These are phyloP conservation scores for Ailuropoda melanoleuca DNA, from an alignment of 2,113 vertebrate genomes.

Conservation along the genomic window DNA sequence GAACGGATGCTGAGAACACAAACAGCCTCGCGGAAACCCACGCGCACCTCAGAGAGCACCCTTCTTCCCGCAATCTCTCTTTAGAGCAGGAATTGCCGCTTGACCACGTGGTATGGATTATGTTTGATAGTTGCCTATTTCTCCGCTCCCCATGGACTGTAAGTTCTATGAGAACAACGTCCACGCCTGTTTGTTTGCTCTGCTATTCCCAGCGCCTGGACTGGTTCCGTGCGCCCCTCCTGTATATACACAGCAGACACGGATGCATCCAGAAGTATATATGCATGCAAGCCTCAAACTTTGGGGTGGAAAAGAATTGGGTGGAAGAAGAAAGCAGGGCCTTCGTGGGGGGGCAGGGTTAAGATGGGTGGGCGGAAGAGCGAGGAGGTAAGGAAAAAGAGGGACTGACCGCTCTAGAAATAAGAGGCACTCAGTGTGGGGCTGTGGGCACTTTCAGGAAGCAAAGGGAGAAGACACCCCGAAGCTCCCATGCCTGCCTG, in stretches of 20 bases:
- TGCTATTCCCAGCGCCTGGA: not conserved
- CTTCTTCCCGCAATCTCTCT: not conserved
- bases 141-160: not conserved
- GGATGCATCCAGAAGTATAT: not conserved
- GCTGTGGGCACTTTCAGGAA: fast-evolving
- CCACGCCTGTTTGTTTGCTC: not conserved
- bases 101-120: not conserved
- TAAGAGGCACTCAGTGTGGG: too few relatives aligned
- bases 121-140: not conserved
- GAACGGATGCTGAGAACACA: not conserved
- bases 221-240: fast-evolving
- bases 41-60: not conserved
- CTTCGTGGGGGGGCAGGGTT: too few relatives aligned
- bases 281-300: fast-evolving
- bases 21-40: not conserved
- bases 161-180: not conserved
- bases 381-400: not conserved
- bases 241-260: fast-evolving
- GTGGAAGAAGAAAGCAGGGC: not conserved
- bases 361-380: not conserved
- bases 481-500: fast-evolving
- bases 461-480: fast-evolving
- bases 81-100: not conserved
- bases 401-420: not conserved
- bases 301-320: not conserved